phyloP scores from a whole-genome alignment of 1,140 invertebrate species.

The Anadara kagoshimensis region DNA sequence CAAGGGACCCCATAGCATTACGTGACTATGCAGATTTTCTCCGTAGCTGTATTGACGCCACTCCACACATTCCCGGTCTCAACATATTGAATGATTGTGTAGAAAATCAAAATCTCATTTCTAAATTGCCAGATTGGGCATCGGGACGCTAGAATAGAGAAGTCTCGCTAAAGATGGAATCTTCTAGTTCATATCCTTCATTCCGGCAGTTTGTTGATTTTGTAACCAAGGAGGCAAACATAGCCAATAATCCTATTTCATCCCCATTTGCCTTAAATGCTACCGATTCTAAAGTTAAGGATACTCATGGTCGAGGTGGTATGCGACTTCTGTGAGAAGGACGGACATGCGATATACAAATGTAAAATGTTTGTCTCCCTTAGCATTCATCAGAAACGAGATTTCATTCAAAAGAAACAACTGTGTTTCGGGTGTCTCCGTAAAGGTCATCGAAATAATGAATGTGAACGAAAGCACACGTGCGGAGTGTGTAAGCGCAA shows the following conservation, averaged over 20 bases:
- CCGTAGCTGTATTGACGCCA: slow-evolving; percentile 22
- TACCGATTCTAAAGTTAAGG: not conserved
- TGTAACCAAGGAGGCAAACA: slow-evolving; percentile 28
- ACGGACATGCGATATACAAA: slow-evolving; percentile 8
- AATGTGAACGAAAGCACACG: slow-evolving; percentile 21
- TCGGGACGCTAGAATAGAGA: slow-evolving; percentile 27
- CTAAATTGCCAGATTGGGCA: slow-evolving; percentile 38
- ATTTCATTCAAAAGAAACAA: slow-evolving; percentile 9
- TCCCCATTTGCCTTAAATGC: slow-evolving; percentile 26
- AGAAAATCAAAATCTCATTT: slow-evolving; percentile 39
- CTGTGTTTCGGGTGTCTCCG: slow-evolving; percentile 31
- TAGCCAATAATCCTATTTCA: slow-evolving; percentile 39
- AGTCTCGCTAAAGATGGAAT: slow-evolving; percentile 9
- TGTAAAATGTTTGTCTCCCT: slow-evolving; percentile 3
- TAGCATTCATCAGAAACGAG: not conserved
- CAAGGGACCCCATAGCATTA: slow-evolving; percentile 18
- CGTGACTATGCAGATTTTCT: slow-evolving; percentile 35
- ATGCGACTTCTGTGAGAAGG: not conserved
- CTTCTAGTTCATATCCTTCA: not conserved
- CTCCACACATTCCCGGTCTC: slow-evolving; percentile 15
- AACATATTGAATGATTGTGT: slow-evolving; percentile 28
- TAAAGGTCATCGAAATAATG: slow-evolving; percentile 22
- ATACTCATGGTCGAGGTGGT: not conserved
- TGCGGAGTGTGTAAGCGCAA: slow-evolving; percentile 14
- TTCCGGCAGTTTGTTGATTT: slow-evolving; percentile 36